Evolutionary conservation across 2,113 vertebrate genomes (phyloP), one percentile per base, ranked within the genome.

Genomic region (Zingel zingel): DNA sequence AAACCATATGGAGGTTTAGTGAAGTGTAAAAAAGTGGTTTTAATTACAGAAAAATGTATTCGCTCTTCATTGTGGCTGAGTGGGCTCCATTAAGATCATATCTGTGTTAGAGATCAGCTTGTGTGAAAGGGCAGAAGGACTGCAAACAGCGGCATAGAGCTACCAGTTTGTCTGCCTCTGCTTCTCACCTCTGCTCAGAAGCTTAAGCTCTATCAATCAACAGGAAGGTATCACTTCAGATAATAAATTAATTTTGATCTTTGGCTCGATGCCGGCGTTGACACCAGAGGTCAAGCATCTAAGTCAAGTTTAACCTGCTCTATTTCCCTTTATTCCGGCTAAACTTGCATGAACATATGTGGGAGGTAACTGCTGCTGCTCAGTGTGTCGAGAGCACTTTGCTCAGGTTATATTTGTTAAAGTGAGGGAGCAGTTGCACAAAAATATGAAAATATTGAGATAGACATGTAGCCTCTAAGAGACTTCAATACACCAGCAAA

Each of bases 31-130:
- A 64, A 4, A n/a, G 36, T 2, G 0, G 0, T 50, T 79, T 83
- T 71, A 61, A 72, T 72, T 15, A 48, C 66, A 51, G 53, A 56
- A 47, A 30, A 18, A 39, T 66, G 65, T 53, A 66, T 65, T 77
- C 33, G 1, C 30, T 53, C 16, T 36, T 71, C 33, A 59, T 54
- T 74, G 58, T n/a, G 76, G 59, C 45, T 74, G 48, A 73, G 48
- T 62, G 36, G 36, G n/a, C 70, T 87, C 19, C 54, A 86, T 86
- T 87, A 75, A 84, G 61, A 88, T 86, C 45, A 14, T 84, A 82
- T 87, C 84, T 19, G 14, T 58, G 56, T 1, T 1, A 18, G 68
- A 75, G 68, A 84, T 70, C 59, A 77, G 53, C 3, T 12, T 54
- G 66, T 48, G 19, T 47, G 23, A 70, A 18, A 11, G 27, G 0